Percentiles rank a stretch among this genome's conserved stretches.
phyloP scores from a whole-genome alignment of 2,113 vertebrate species.

The Lanius ludovicianus region DNA sequence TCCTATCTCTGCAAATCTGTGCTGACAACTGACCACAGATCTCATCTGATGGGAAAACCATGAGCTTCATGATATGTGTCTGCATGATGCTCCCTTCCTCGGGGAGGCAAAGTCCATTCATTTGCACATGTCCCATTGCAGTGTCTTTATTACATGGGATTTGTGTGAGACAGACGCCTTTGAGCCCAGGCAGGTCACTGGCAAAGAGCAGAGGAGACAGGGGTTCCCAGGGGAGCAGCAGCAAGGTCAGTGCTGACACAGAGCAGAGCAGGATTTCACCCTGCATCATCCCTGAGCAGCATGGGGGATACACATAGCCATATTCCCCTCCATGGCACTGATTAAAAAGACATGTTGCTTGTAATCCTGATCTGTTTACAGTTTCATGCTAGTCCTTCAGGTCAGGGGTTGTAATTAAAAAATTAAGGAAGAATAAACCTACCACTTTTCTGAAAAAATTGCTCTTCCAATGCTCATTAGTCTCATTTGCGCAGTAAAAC shows the following conservation, averaged over 20 bases:
- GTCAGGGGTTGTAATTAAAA: constrained; percentile 37
- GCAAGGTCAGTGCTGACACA: not conserved
- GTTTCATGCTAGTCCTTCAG: not conserved
- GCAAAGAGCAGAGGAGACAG: not conserved
- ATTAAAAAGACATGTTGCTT: not conserved
- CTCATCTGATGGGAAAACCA: not conserved
- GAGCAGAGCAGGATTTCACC: not conserved
- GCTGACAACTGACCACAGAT: not conserved
- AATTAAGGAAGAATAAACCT: constrained; percentile 24
- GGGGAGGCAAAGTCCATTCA: rapidly evolving
- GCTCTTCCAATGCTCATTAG: constrained; percentile 46
- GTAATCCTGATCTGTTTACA: not conserved
- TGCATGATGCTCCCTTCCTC: rapidly evolving
- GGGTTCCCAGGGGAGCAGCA: not conserved
- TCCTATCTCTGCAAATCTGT: not conserved
- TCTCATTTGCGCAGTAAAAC: constrained; percentile 53
- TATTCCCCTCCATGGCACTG: not conserved
- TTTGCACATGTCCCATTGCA: rapidly evolving
- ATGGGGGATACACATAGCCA: rapidly evolving
- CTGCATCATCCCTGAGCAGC: not conserved
- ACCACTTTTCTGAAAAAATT: constrained; percentile 35
- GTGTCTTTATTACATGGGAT: rapidly evolving
- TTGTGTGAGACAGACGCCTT: rapidly evolving
- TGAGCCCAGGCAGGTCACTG: not conserved
- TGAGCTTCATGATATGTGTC: not conserved